phyloP scores from a whole-genome alignment of 1,140 invertebrate species.

The Drosophila sucinea region DNA sequence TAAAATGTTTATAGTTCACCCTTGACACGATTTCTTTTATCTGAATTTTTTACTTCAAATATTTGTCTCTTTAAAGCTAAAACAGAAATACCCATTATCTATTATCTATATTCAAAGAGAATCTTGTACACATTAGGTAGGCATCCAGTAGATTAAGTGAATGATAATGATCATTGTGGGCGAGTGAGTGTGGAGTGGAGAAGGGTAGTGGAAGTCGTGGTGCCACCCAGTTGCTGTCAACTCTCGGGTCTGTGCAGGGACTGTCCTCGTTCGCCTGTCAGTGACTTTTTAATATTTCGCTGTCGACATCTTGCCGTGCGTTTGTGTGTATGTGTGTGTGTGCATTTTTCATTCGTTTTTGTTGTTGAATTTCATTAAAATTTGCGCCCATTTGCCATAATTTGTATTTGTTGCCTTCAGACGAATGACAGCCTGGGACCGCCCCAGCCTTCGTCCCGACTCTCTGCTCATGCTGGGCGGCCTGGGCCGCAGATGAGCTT shows the following conservation, averaged over 20 bases:
- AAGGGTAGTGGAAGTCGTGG: background rate
- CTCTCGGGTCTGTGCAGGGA: constrained; percentile 4
- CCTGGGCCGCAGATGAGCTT: constrained; percentile 66
- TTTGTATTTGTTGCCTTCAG: constrained; percentile 61
- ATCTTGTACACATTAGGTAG: background rate
- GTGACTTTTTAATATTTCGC: constrained; percentile 59
- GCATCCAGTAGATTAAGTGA: background rate
- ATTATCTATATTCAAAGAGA: background rate
- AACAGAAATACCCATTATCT: no score
- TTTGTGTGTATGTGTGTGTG: constrained; percentile 19
- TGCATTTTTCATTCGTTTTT: constrained; percentile 50
- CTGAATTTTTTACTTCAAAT: no score
- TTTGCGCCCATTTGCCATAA: constrained; percentile 80
- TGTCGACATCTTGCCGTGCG: constrained; percentile 60
- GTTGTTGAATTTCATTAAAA: constrained; percentile 80
- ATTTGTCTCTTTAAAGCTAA: no score
- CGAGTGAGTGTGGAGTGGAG: background rate
- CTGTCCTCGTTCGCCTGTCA: constrained; percentile 41
- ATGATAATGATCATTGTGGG: constrained; percentile 3
- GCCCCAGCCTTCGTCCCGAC: background rate
- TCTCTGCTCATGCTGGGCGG: background rate
- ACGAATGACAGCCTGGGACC: constrained; percentile 54
- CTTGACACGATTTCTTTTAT: no score
- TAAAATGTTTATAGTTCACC: no score
- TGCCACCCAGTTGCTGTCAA: constrained; percentile 11